Conservation (phyloP, 2,113 vertebrate species). For the Odocoileus virginianus region DNA sequence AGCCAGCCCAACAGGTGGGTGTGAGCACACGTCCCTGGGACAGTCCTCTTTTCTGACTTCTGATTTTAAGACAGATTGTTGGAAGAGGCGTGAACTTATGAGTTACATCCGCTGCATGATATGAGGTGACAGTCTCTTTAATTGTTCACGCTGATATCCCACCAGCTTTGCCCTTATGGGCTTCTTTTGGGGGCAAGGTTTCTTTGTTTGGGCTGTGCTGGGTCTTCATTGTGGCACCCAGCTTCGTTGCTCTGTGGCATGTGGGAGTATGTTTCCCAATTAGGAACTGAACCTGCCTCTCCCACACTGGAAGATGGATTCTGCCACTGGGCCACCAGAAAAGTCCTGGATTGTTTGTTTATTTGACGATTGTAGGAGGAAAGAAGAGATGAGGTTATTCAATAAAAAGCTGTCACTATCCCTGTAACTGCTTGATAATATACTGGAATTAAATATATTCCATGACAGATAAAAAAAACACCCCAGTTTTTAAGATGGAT, state of each 20-base stretch:
- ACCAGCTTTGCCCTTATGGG: neutral
- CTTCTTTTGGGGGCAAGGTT: neutral
- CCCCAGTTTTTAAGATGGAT: neutral
- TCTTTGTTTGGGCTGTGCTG: neutral
- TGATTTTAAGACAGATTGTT: neutral
- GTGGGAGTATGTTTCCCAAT: neutral
- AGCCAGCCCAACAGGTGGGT: fast-evolving
- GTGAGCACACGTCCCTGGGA: neutral
- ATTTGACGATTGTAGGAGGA: neutral
- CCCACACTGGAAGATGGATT: neutral
- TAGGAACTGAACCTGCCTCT: neutral
- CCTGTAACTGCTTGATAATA: neutral
- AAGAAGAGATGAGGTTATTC: neutral
- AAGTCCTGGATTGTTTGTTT: neutral
- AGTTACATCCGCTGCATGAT: neutral
- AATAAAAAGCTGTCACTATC: neutral
- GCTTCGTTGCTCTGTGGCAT: neutral
- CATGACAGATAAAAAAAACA: neutral
- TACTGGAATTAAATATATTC: neutral
- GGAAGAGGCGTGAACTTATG: neutral
- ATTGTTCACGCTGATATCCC: neutral
- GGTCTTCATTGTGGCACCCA: neutral
- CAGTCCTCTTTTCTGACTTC: neutral
- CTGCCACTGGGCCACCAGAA: neutral
- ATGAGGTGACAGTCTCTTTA: neutral